Evolutionary conservation across 2,888 invertebrate species (phyloP).

Genomic region (Plagodis dolabraria): DNA sequence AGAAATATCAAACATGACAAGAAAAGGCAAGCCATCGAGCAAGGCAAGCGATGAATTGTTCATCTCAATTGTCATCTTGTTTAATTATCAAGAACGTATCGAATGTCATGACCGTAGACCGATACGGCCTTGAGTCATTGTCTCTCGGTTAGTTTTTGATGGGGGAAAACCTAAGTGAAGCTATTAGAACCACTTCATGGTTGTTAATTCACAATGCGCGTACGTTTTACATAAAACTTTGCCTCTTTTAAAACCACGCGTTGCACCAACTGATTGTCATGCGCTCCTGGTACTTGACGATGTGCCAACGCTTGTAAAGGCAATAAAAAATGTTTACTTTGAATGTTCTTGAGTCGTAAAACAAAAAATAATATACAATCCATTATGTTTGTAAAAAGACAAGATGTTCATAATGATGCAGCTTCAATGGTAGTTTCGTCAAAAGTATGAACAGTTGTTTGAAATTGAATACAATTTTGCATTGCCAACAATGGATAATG

Average conservation of each 20-base stretch:
- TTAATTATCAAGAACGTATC: no score
- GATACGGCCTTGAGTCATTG: not conserved
- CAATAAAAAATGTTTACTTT: constrained; percentile 39
- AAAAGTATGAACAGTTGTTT: not conserved
- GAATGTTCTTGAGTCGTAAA: constrained; percentile 7
- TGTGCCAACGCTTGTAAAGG: constrained; percentile 32
- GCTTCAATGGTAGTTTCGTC: not conserved
- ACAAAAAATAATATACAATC: not conserved
- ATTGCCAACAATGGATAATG: constrained; percentile 3
- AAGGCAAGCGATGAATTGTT: no score
- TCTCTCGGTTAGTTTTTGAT: no score
- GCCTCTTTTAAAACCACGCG: constrained; percentile 33
- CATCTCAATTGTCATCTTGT: no score
- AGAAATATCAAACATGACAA: no score
- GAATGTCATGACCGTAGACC: no score
- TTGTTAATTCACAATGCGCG: not conserved
- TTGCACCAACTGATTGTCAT: constrained; percentile 38
- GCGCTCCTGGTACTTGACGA: constrained; percentile 33
- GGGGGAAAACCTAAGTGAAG: not conserved
- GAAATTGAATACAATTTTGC: constrained; percentile 2
- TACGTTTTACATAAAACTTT: constrained; percentile 15
- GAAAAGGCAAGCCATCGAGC: no score
- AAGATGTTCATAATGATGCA: not conserved
- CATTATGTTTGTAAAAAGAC: not conserved
- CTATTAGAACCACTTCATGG: not conserved